Percentiles rank a stretch among this genome's conserved stretches.
Conservation (phyloP, 1,140 invertebrate species). For the Lepidurus apus region DNA sequence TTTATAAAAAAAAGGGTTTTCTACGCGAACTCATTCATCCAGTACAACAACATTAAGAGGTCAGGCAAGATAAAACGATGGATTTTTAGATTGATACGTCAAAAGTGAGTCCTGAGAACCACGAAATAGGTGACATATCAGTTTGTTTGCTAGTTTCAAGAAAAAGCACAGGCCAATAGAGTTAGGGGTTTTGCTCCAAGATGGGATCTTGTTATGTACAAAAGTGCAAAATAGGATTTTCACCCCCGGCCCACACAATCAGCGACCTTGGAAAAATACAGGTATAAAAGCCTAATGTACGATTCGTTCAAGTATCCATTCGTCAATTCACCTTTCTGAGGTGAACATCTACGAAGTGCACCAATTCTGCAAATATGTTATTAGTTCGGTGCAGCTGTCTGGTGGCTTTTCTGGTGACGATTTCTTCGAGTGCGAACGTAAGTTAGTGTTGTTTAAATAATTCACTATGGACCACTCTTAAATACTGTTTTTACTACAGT, state of each 20-base stretch:
- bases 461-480: not conserved
- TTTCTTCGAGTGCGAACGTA: not conserved
- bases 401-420: not conserved
- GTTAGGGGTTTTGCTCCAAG: not conserved
- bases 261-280: not conserved
- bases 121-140: not conserved
- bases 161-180: not conserved
- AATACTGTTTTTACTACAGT: not conserved
- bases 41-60: too few relatives aligned
- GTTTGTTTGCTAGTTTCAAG: not conserved
- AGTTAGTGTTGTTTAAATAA: not conserved
- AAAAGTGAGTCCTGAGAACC: too few relatives aligned
- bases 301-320: not conserved
- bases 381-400: not conserved
- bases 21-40: too few relatives aligned
- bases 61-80: too few relatives aligned
- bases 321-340: not conserved
- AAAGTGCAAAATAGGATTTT: not conserved
- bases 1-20: too few relatives aligned
- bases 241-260: not conserved
- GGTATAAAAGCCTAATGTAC: not conserved
- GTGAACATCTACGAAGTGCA: not conserved
- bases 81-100: too few relatives aligned
- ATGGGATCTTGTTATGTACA: slow-evolving; percentile 1
- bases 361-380: not conserved